phyloP scores from a whole-genome alignment of 2,888 invertebrate species.

The Anagyrus pseudococci region DNA sequence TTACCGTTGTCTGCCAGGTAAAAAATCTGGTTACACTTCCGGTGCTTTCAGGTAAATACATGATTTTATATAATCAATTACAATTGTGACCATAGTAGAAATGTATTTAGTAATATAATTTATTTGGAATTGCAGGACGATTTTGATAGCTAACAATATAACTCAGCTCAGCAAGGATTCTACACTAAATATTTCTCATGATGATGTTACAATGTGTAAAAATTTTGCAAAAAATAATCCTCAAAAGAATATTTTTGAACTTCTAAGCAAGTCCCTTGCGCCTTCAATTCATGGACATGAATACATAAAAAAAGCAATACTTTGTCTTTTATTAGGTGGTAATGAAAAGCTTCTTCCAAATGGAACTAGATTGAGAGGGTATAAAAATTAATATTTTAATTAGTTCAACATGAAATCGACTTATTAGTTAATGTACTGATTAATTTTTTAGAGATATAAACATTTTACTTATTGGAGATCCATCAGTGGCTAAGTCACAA shows the following conservation, averaged over 20 bases:
- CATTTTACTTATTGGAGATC: conserved; percentile 94
- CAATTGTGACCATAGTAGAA: neutral
- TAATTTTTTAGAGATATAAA: conserved; percentile 74
- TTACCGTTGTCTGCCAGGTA: conserved; percentile 92
- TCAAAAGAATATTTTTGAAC: conserved; percentile 82
- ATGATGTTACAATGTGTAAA: conserved; percentile 90
- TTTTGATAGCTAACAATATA: conserved; percentile 93
- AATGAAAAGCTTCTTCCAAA: conserved; percentile 92
- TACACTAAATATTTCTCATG: conserved; percentile 76
- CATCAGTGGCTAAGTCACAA: conserved; percentile 98
- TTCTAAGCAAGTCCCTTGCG: conserved; percentile 90
- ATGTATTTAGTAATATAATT: neutral
- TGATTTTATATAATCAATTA: conserved; percentile 9
- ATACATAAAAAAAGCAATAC: conserved; percentile 93
- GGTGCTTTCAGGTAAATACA: conserved; percentile 77
- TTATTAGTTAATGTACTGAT: neutral
- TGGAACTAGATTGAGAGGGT: conserved; percentile 90
- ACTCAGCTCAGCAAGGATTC: conserved; percentile 89
- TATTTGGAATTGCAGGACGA: conserved; percentile 69
- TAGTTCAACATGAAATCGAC: neutral
- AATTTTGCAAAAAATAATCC: conserved; percentile 72
- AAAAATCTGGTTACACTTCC: conserved; percentile 89
- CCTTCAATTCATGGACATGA: conserved; percentile 98
- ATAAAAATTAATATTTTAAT: conserved; percentile 42
- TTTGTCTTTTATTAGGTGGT: conserved; percentile 93